Base-by-base conservation (phyloP, 92 coral and sea anemone genomes). In the Chrysogorgia sp. region DNA sequence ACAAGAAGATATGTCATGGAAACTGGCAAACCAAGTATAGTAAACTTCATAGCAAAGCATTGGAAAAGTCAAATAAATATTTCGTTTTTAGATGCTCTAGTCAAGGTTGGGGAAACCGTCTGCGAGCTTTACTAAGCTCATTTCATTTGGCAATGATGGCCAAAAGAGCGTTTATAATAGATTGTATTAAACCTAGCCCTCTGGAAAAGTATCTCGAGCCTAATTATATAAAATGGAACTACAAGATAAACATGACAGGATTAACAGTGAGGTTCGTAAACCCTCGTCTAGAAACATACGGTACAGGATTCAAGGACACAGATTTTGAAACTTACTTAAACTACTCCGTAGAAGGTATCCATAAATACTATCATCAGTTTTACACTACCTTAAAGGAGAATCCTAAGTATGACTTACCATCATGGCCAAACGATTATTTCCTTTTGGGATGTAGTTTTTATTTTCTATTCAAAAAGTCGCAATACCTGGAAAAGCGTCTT, bases 141-240 rank as follows among this genome's bases (percentile, higher is more conserved):
- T 93, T 93, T 67, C 91, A 93, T 71, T 85, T 93, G 43, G 85
- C 97, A 64, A 52, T 93, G 30, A 79, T 93, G 19, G 87, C 92
- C 25, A 91, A 86, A 63, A 83, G 97, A 60, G 96, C 92, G 10
- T 93, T 93, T 67, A 34, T 93, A 66, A 84, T 93, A 49, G 88
- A 90, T 59, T 93, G 97, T 90, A 81, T 82, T 30, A 82, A 74
- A 37, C 97, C 97, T 8, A 91, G 89, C 60, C 97, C 97, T 20
- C 86, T 93, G 70, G 89, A 87, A 67, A 82, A 83, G 57, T 86
- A 88, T 57, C 87, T 93, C 0, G 25, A 10, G 13, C 97, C 97
- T 12, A 70, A 86, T 6, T 30, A 81, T 23, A 90, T 93, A 71
- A 96, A 88, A 48, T 93, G 97, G 97, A 93, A 93, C 80, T 79